phyloP scores from a whole-genome alignment of 2,797 vertebrate species.

The Molossus alvarezi region DNA sequence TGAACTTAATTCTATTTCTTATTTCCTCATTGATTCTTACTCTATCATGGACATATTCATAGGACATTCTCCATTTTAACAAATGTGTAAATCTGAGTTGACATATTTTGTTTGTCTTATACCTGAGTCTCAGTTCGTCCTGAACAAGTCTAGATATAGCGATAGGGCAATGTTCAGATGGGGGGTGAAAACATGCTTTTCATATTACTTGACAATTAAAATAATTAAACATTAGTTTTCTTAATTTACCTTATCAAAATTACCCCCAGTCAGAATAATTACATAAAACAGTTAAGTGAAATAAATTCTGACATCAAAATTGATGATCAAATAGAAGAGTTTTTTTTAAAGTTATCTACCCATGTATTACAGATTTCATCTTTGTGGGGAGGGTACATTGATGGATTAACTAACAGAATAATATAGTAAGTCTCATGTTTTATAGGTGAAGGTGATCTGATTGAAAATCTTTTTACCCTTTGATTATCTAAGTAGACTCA shows the following conservation, averaged over 20 bases:
- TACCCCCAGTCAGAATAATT: background rate
- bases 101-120: background rate
- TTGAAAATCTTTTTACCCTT: background rate
- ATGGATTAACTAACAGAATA: background rate
- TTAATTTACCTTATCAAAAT: background rate
- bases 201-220: background rate
- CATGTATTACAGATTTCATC: background rate
- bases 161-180: background rate
- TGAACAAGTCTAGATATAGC: background rate
- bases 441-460: background rate
- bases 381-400: background rate
- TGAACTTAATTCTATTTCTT: background rate
- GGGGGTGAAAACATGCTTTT: background rate
- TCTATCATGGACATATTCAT: background rate
- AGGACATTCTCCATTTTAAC: background rate
- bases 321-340: background rate
- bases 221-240: background rate
- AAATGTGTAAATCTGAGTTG: background rate
- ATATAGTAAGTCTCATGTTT: background rate
- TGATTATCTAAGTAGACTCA: background rate
- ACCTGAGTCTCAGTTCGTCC: background rate
- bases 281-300: background rate
- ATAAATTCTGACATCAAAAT: background rate
- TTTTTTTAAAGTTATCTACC: background rate
- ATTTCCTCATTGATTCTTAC: background rate